These are phyloP conservation scores for Mylabris phalerata DNA, from an alignment of 1,140 invertebrate species.

Conservation along the genomic window DNA sequence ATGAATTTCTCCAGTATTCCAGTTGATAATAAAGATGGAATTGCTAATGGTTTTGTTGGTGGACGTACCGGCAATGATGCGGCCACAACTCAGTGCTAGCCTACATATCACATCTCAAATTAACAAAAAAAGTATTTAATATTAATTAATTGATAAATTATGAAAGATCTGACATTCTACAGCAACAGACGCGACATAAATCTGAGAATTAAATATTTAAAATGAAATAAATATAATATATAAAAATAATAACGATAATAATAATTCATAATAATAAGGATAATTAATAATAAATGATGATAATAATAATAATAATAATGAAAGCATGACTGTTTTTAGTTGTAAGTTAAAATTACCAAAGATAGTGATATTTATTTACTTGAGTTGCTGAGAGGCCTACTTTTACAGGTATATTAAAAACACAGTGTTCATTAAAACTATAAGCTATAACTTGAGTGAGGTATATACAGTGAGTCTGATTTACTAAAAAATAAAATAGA, in stretches of 20 bases:
- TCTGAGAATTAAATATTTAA: slow-evolving; percentile 1
- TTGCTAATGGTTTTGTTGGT: slow-evolving; percentile 39
- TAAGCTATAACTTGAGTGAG: slow-evolving; percentile 6
- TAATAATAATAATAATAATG: no score
- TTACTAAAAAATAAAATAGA: slow-evolving; percentile 1
- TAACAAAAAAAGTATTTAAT: slow-evolving; percentile 13
- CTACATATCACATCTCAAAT: slow-evolving; percentile 23
- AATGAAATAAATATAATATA: neutral
- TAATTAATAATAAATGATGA: no score
- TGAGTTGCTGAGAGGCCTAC: slow-evolving; percentile 12
- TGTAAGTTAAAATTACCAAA: slow-evolving; percentile 34
- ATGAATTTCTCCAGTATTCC: slow-evolving; percentile 35
- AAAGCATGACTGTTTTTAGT: slow-evolving; percentile 15
- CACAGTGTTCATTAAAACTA: slow-evolving; percentile 23
- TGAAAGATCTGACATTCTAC: slow-evolving; percentile 18
- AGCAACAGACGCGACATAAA: slow-evolving; percentile 13
- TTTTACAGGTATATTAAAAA: slow-evolving; percentile 8
- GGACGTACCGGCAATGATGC: slow-evolving; percentile 35
- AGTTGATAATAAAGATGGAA: slow-evolving; percentile 25
- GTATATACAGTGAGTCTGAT: slow-evolving; percentile 12
- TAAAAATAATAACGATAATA: no score
- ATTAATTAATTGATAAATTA: neutral
- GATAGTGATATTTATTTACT: slow-evolving; percentile 29
- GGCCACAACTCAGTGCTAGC: slow-evolving; percentile 33
- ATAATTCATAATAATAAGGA: neutral